Conservation (phyloP, 2,113 vertebrate genomes). For the Poeciliopsis occidentalis region DNA sequence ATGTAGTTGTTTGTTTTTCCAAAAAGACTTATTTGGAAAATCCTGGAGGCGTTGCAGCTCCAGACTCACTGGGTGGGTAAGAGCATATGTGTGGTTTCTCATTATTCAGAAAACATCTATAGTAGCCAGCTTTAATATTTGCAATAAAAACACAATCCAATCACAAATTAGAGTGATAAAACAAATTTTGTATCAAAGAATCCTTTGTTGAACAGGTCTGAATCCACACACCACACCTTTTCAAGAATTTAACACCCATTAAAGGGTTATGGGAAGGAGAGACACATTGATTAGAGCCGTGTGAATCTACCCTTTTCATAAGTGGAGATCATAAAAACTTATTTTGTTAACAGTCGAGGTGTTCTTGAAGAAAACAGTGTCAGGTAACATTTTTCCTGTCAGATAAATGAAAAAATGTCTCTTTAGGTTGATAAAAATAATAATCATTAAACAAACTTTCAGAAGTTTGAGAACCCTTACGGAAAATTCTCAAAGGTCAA, state of each 20-base stretch:
- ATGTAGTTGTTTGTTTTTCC: background rate
- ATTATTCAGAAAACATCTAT: constrained; percentile 35
- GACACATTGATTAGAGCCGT: constrained; percentile 44
- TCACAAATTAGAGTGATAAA: constrained; percentile 54
- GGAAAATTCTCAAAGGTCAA: background rate
- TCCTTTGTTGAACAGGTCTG: constrained; percentile 34
- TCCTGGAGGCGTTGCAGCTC: constrained; percentile 8
- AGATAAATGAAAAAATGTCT: too few species aligned
- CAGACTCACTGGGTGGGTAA: constrained; percentile 23
- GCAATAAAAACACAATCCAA: constrained; percentile 58
- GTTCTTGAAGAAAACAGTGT: background rate
- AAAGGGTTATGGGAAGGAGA: constrained; percentile 27
- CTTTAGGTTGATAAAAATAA: too few species aligned
- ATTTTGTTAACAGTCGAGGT: background rate
- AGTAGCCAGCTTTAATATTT: constrained; percentile 55
- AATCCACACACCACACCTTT: constrained; percentile 30
- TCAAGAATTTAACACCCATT: constrained; percentile 55
- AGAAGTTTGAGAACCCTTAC: background rate
- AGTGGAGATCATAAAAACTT: background rate
- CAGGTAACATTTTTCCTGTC: background rate
- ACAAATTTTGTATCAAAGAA: constrained; percentile 41
- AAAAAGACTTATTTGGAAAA: constrained; percentile 17
- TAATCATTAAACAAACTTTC: too few species aligned
- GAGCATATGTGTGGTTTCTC: constrained; percentile 12
- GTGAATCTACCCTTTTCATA: background rate